A percentile compares a stretch with the other conserved stretches of the same genome.
Conservation (phyloP, 1,140 invertebrate species). For the Drusus annulatus region DNA sequence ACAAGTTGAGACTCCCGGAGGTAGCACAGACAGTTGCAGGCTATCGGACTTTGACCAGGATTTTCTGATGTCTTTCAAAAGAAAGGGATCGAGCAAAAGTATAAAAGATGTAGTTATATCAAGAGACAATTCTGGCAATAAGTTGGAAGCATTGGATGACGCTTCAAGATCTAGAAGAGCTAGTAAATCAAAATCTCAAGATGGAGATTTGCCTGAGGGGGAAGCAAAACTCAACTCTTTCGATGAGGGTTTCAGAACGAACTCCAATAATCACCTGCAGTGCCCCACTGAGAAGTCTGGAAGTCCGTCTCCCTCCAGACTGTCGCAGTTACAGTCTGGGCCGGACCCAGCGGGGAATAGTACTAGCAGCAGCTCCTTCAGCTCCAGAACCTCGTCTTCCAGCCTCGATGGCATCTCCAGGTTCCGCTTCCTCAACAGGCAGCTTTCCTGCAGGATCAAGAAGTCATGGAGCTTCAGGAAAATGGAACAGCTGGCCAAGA, state of each 20-base stretch:
- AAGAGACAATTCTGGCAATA: not conserved
- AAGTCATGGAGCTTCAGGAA: conserved; percentile 54
- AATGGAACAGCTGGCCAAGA: conserved; percentile 40
- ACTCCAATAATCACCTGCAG: not conserved
- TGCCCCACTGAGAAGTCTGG: not conserved
- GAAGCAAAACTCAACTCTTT: no score
- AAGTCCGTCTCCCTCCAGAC: not conserved
- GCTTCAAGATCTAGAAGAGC: no score
- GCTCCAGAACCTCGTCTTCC: conserved; percentile 39
- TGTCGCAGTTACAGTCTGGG: not conserved
- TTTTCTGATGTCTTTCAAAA: no score
- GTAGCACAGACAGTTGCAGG: not conserved
- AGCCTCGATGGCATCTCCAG: conserved; percentile 15
- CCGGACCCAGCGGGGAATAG: not conserved
- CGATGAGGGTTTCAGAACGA: not conserved
- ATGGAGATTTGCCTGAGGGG: no score
- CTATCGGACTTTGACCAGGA: no score
- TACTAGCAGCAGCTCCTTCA: conserved; percentile 5
- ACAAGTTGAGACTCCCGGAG: not conserved
- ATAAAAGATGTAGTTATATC: no score
- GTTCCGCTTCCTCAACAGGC: conserved; percentile 30
- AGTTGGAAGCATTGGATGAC: not conserved
- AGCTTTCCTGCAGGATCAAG: conserved; percentile 45
- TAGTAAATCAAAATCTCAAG: no score
- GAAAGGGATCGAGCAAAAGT: no score